Percentiles rank a stretch among this genome's conserved stretches.
These are phyloP conservation scores for Montipora foliosa DNA, from an alignment of 64 coral and sea anemone species.

Conservation along the genomic window DNA sequence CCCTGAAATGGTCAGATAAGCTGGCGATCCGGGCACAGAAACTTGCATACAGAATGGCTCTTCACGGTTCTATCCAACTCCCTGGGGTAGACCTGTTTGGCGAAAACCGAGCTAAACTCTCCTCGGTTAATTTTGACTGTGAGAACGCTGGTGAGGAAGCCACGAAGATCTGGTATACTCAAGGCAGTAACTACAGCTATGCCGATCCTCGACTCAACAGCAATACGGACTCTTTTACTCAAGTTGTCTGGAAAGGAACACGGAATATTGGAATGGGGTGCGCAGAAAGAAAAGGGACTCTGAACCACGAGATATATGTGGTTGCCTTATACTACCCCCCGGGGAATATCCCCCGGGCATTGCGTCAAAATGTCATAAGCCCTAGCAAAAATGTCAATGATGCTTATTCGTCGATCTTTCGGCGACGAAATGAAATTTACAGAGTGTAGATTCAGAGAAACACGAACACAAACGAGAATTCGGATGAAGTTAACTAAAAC, in stretches of 20 bases:
- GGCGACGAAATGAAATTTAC: conserved; percentile 35
- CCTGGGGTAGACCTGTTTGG: conserved; percentile 75
- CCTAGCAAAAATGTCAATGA: conserved; percentile 70
- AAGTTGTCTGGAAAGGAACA: conserved; percentile 88
- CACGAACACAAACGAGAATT: background rate
- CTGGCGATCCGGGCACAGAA: conserved; percentile 89
- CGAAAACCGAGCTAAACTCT: conserved; percentile 86
- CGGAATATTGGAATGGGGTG: conserved; percentile 93
- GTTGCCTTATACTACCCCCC: conserved; percentile 83
- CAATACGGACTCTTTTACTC: conserved; percentile 91
- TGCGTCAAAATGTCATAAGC: conserved; percentile 80
- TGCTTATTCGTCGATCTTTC: conserved; percentile 89
- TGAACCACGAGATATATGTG: conserved; percentile 90
- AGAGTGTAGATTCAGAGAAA: background rate
- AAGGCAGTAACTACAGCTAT: conserved; percentile 85
- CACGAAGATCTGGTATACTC: conserved; percentile 80
- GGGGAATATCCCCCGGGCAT: conserved; percentile 73
- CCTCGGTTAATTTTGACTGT: conserved; percentile 88
- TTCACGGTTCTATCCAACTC: conserved; percentile 82
- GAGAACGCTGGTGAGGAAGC: conserved; percentile 87
- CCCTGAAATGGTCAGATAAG: conserved; percentile 91
- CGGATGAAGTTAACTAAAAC: background rate
- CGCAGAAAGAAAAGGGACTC: conserved; percentile 87
- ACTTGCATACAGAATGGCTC: conserved; percentile 89
- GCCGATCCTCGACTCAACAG: conserved; percentile 84